Base-by-base conservation (phyloP, 92 coral and sea anemone species). In the Blastomussa wellsi region DNA sequence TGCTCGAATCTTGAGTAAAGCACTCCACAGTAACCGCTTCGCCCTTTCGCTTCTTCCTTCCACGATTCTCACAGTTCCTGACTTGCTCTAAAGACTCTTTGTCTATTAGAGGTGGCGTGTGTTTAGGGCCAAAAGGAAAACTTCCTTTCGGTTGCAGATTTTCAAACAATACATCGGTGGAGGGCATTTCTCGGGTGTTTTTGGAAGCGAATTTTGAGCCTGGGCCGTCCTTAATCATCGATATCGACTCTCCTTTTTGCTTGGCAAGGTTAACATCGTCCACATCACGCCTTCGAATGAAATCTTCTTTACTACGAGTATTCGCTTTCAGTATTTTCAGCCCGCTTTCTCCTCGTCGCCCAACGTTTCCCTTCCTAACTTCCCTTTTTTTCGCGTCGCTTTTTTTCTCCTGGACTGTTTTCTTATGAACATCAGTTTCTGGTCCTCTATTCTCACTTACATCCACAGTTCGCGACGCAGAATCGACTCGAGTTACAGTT, bases 41-140 rank as follows among this genome's bases (percentile, higher is more conserved):
- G 13, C 87, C 87, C 33, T 83, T 83, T 2, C 74, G 87, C 55
- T 75, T 83, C 64, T 83, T 83, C 57, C 74, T 48, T 31, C 73
- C 87, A 41, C 60, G 32, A 74, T 29, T 64, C 44, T 55, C 60
- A 62, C 87, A 83, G 6, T 74, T 83, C 20, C 44, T 74, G 6
- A 28, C 41, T 41, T 32, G 72, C 10, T 10, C 12, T 14, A 74
- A 42, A 38, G 47, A 20, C n/a, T 31, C 47, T 83, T 83, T 59
- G 24, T 35, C 64, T 24, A 60, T 68, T 3, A 83, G 51, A 31
- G 87, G 87, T 0, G 87, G 87, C 7, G 80, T 74, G 48, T 83
- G 87, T 62, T 83, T 83, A 55, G 87, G 87, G 17, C 87, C 87
- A 2, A 17, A 0, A 9, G 74, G 49, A 31, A 28, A 44, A 20